Conservation (phyloP, 2,888 invertebrate species). For the Protula sp. region DNA sequence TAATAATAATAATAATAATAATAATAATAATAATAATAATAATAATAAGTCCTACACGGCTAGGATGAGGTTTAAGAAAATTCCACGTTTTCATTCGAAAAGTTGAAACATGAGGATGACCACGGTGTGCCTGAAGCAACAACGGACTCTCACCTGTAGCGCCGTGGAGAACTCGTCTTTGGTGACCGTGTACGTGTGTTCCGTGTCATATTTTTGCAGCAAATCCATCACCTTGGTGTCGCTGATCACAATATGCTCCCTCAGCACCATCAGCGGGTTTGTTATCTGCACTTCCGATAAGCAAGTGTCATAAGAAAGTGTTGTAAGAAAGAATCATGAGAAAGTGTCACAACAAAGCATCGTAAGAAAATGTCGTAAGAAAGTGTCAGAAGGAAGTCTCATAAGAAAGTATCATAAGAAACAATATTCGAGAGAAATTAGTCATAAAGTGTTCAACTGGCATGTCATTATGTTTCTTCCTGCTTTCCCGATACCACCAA, state of each 20-base stretch:
- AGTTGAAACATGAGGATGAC: not conserved
- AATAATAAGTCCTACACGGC: not conserved
- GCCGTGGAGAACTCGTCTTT: conserved; percentile 42
- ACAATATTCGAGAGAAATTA: too few species aligned
- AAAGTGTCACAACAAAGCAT: too few species aligned
- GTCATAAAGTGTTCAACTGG: too few species aligned
- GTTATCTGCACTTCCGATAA: too few species aligned
- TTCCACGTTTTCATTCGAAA: not conserved
- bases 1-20: too few species aligned
- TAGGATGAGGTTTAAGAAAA: not conserved
- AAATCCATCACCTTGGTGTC: conserved; percentile 44
- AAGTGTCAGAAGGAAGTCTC: conserved; percentile 11
- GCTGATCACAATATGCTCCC: conserved; percentile 47
- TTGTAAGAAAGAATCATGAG: too few species aligned
- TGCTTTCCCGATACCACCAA: too few species aligned
- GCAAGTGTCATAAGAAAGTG: too few species aligned
- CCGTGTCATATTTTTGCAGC: conserved; percentile 38
- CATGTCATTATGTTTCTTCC: too few species aligned
- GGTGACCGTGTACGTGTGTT: conserved; percentile 31
- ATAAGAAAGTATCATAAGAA: too few species aligned
- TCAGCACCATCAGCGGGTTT: conserved; percentile 12
- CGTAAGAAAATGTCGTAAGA: too few species aligned
- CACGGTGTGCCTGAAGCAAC: not conserved
- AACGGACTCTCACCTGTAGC: conserved; percentile 32
- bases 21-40: not conserved